A percentile compares a stretch with the other conserved stretches of the same genome.
phyloP scores from a whole-genome alignment of 2,113 vertebrate genomes.

The Cygnus buccinator region DNA sequence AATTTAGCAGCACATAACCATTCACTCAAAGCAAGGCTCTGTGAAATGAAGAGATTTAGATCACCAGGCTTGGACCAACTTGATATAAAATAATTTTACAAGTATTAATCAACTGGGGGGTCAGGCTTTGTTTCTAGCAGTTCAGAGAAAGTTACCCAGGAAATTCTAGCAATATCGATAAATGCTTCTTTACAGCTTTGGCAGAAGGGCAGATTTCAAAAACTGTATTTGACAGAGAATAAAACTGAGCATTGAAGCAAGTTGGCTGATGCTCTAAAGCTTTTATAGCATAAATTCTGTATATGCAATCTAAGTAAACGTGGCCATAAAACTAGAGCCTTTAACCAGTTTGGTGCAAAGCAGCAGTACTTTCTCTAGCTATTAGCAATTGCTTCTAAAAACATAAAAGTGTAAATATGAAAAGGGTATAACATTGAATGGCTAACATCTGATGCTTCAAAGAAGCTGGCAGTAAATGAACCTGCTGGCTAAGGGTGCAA shows the following conservation, averaged over 20 bases:
- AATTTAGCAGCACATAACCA: neutral
- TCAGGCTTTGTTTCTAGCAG: neutral
- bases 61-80: constrained; percentile 59
- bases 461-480: neutral
- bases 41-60: constrained; percentile 16
- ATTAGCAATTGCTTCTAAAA: neutral
- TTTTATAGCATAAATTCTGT: constrained; percentile 3
- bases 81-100: neutral
- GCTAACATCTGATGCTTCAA: neutral
- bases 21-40: constrained; percentile 28
- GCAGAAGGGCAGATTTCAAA: constrained; percentile 15
- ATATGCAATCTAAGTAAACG: neutral
- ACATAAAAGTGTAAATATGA: neutral
- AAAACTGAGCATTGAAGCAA: constrained; percentile 34
- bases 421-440: neutral
- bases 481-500: rapidly evolving
- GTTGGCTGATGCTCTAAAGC: constrained; percentile 55
- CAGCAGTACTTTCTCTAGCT: neutral
- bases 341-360: constrained; percentile 15
- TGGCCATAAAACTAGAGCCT: constrained; percentile 8
- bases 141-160: constrained; percentile 11
- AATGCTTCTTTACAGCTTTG: constrained; percentile 41
- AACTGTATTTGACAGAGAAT: neutral
- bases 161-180: constrained; percentile 33
- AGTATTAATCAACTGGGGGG: neutral